Conservation (phyloP, 2,113 vertebrate genomes). For the Gallinago media region DNA sequence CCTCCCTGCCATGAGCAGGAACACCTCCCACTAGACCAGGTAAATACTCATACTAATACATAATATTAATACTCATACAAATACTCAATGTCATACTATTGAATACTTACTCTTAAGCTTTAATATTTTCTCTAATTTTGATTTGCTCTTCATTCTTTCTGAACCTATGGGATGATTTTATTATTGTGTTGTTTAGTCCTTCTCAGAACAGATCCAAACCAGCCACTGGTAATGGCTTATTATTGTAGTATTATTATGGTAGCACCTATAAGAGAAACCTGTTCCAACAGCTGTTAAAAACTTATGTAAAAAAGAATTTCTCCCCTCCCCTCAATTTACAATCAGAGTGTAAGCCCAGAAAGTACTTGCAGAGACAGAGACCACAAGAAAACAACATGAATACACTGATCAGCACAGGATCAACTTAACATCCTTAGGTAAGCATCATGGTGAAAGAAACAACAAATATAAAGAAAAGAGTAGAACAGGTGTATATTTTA, state of each 20-base stretch:
- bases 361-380: background rate
- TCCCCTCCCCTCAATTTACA: background rate
- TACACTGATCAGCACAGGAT: background rate
- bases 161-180: background rate
- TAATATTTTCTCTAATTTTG: background rate
- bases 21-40: no score
- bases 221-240: background rate
- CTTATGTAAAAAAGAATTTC: background rate
- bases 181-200: background rate
- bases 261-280: background rate
- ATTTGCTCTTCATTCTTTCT: background rate
- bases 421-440: background rate
- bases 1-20: no score
- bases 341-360: background rate
- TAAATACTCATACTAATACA: no score
- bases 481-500: background rate
- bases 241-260: background rate
- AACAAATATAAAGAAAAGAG: background rate
- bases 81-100: background rate
- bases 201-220: background rate
- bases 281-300: background rate
- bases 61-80: no score
- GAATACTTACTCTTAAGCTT: background rate
- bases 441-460: background rate
- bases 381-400: background rate